Percentiles rank a stretch among this genome's conserved stretches.
phyloP scores from a whole-genome alignment of 2,113 vertebrate species.

The Rhipidura dahli region DNA sequence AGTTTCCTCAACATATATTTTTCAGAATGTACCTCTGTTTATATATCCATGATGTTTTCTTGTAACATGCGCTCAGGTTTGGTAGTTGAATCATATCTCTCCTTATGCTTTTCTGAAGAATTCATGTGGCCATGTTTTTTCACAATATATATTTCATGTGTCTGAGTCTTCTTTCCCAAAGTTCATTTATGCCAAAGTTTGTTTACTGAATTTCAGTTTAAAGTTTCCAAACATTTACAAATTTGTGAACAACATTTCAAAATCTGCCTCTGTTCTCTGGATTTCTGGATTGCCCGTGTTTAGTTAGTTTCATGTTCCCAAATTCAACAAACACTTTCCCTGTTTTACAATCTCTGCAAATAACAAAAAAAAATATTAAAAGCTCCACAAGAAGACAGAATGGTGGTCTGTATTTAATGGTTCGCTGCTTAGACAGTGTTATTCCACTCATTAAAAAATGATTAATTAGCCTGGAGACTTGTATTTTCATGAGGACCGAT shows the following conservation, averaged over 20 bases:
- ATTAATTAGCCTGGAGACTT: not conserved
- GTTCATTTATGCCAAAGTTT: not conserved
- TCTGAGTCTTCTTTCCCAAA: not conserved
- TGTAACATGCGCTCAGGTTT: not conserved
- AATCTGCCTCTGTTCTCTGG: not conserved
- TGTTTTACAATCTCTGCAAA: not conserved
- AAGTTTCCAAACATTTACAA: not conserved
- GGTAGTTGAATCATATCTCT: not conserved
- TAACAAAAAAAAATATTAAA: not conserved
- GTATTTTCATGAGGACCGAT: not conserved
- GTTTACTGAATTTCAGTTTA: not conserved
- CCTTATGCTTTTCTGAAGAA: not conserved
- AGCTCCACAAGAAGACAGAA: not conserved
- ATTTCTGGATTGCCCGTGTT: not conserved
- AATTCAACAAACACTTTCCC: not conserved
- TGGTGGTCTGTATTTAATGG: not conserved
- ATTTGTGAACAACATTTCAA: not conserved
- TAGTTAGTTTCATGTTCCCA: not conserved
- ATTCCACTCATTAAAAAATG: not conserved
- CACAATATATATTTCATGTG: not conserved
- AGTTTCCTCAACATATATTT: accelerated
- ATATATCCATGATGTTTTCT: not conserved
- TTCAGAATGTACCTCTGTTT: not conserved
- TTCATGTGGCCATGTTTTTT: not conserved
- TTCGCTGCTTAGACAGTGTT: accelerated